Percentiles rank a stretch among this genome's conserved stretches.
These are phyloP conservation scores for Trachemys scripta DNA, from an alignment of 2,113 vertebrate species.

Conservation along the genomic window DNA sequence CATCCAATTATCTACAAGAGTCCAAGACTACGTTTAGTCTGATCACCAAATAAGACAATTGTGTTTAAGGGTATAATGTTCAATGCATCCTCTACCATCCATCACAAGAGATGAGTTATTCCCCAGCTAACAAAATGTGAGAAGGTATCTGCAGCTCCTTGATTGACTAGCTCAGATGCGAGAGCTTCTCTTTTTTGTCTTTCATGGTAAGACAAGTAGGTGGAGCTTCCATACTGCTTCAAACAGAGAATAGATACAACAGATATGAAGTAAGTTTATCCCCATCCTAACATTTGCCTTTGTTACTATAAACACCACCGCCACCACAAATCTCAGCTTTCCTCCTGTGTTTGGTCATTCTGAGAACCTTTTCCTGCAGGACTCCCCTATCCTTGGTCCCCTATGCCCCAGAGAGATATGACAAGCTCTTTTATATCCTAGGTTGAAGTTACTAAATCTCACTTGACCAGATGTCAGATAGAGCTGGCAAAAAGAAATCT, in stretches of 20 bases:
- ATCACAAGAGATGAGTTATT: background rate
- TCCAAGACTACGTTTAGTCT: background rate
- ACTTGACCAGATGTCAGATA: background rate
- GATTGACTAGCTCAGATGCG: background rate
- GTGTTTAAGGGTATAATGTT: background rate
- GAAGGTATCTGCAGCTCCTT: background rate
- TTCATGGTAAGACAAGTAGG: rapidly evolving
- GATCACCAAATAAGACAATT: background rate
- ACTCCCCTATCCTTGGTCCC: too few relatives aligned
- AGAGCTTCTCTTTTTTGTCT: background rate
- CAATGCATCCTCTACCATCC: background rate
- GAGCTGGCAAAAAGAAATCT: background rate
- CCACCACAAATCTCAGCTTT: background rate
- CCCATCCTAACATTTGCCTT: background rate
- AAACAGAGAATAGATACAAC: background rate
- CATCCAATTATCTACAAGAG: background rate
- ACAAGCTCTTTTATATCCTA: background rate
- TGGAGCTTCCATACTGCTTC: background rate
- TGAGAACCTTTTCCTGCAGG: background rate
- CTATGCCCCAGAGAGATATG: background rate
- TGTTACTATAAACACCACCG: background rate
- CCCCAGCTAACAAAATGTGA: background rate
- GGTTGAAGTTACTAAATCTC: background rate
- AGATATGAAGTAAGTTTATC: rapidly evolving
- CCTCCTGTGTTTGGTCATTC: background rate